phyloP scores from a whole-genome alignment of 2,888 invertebrate genomes.

The Amiota minor region DNA sequence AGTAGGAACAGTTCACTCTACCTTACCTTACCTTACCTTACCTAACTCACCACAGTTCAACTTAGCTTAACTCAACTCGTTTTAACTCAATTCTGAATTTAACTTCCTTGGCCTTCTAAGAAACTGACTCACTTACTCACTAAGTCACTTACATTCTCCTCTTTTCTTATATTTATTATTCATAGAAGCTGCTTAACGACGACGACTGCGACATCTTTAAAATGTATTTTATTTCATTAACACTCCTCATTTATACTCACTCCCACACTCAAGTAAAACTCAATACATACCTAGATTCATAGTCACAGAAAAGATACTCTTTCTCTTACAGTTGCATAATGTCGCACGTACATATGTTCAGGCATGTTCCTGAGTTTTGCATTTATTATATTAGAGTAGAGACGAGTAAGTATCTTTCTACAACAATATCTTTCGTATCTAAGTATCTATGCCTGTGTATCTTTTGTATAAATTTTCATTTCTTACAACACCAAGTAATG shows the following conservation, averaged over 20 bases:
- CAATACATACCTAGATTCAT: too few relatives aligned
- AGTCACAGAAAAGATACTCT: too few relatives aligned
- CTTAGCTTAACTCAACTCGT: background rate
- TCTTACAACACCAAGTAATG: conserved; percentile 49
- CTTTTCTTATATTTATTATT: background rate
- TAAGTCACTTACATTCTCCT: background rate
- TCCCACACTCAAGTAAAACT: conserved; percentile 19
- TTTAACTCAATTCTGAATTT: background rate
- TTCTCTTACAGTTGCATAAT: conserved; percentile 59
- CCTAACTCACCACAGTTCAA: too few relatives aligned
- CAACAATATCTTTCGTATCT: too few relatives aligned
- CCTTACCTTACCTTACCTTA: too few relatives aligned
- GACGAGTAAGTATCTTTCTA: too few relatives aligned
- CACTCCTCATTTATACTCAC: conserved; percentile 36
- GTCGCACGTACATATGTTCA: conserved; percentile 34
- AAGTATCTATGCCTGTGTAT: background rate
- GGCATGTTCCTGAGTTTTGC: conserved; percentile 40
- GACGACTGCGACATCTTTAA: conserved; percentile 43
- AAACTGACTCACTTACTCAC: background rate
- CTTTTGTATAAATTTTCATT: conserved; percentile 59
- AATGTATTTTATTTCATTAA: conserved; percentile 64
- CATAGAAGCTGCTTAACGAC: too few relatives aligned
- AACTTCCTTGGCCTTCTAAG: background rate
- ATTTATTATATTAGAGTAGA: conserved; percentile 57
- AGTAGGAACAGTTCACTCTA: too few relatives aligned